Evolutionary conservation across 2,888 invertebrate genomes (phyloP).

Genomic region (Gastrophysa polygoni): DNA sequence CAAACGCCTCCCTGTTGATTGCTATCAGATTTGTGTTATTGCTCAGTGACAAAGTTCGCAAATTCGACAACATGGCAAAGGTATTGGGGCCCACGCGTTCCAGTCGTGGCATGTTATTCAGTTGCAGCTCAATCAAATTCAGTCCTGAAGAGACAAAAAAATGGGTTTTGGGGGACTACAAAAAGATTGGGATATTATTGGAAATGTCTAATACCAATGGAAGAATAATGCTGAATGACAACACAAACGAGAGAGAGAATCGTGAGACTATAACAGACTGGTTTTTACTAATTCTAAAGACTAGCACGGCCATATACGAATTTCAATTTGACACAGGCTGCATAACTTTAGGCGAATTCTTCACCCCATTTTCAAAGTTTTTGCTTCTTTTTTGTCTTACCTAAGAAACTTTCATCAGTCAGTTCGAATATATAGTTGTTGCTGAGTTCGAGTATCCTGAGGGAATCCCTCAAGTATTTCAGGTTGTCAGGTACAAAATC

Average conservation of each 20-base stretch:
- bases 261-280: too few relatives aligned
- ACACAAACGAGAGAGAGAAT: too few relatives aligned
- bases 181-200: too few relatives aligned
- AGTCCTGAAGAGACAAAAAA: slow-evolving; percentile 26
- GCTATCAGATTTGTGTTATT: slow-evolving; percentile 47
- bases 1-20: slow-evolving; percentile 67
- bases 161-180: too few relatives aligned
- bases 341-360: too few relatives aligned
- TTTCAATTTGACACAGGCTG: too few relatives aligned
- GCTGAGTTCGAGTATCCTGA: slow-evolving; percentile 66
- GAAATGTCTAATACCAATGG: too few relatives aligned
- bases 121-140: slow-evolving; percentile 60
- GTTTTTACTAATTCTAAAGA: too few relatives aligned
- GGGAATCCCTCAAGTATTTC: slow-evolving; percentile 61
- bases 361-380: too few relatives aligned
- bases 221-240: too few relatives aligned
- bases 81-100: slow-evolving; percentile 58
- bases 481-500: slow-evolving; percentile 65
- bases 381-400: slow-evolving; percentile 55
- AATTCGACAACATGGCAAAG: slow-evolving; percentile 46
- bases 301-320: too few relatives aligned
- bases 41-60: slow-evolving; percentile 48
- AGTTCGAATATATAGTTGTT: slow-evolving; percentile 66
- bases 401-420: slow-evolving; percentile 65
- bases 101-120: slow-evolving; percentile 65